Evolutionary conservation across 2,113 vertebrate genomes (phyloP), one percentile per base, ranked within the genome.

Genomic region (Brevimyrus niger): DNA sequence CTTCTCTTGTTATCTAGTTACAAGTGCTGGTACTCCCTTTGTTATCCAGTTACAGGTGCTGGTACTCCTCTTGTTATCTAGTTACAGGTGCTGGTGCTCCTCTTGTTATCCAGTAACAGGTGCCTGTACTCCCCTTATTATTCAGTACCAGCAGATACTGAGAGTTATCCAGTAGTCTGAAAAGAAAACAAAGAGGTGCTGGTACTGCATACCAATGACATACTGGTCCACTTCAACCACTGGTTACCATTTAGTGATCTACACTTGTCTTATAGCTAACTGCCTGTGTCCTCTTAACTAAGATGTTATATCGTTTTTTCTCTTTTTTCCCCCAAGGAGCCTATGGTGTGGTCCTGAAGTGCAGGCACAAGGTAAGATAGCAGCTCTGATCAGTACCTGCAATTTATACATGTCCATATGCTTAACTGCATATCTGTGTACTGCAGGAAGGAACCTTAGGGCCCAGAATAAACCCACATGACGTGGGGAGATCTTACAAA

Each of bases 281-380:
- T 19, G 5, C 1, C 27, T 76, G 80, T 83, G 19, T 47, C 80
- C 5, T 47, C 69, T 47, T 35, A 38, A 51, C 85, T 19, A 17
- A 86, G 31, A 65, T 51, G 21, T 19, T 47, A 13, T 86, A 53
- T 38, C 13, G 53, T 17, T 31, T 13, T 31, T 89, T 51, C 53
- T 51, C 9, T 69, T 58, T 35, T 87, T 87, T 51, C 11, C 94
- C 94, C 95, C 90, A 91, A 99, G 98, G 98, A 96, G 98, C 98
- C 94, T 99, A 99, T 96, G 98, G 98, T 89, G 98, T 99, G 94
- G 98, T 99, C 94, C 96, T 99, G 95, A 99, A 99, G 96, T 99
- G 98, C 96, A 95, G 98, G 95, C 98, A 99, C 95, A 99, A 99
- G 97, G 98, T 97, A 97, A 96, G 96, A 91, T 47, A 85, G 82